Evolutionary conservation across 2,797 vertebrate species (phyloP), one percentile per base, ranked within the genome.

Genomic region (Cichlasoma orientale): DNA sequence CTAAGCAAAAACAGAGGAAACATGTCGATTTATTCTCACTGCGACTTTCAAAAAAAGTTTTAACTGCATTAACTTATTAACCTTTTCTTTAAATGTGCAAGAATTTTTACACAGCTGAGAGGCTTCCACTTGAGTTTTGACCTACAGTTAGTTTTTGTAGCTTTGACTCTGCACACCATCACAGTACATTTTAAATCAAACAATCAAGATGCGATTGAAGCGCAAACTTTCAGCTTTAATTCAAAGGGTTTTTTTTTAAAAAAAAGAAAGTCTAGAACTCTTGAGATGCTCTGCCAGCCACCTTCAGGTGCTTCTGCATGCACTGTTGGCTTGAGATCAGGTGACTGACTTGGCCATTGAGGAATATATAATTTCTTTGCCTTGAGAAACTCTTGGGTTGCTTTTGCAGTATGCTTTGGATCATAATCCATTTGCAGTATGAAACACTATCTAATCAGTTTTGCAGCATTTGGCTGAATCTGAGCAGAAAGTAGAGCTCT

Each of bases 1-100:
- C 94, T 95, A 23, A 21, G 55, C 36, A 0, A 50, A 18, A 78
- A 75, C 4, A 58, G 12, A 52, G 13, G 31, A 78, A 23, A 23
- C 1, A 5, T 10, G 10, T 31, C 53, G 13, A 63, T 61, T 70
- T 52, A 13, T 12, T 36, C 68, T 56, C 21, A 41, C 47, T 52
- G 18, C 47, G 63, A 47, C 5, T 47, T 66, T 66, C 41, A 66
- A 56, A 44, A 52, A n/a, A n/a, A 7, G 36, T 21, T 12, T 16
- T 29, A 50, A 1, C 3, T 23, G 0, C 10, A 11, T 76, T 2
- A 57, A 23, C 3, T 19, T 21, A 41, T 52, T 18, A 50, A 36
- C 19, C 21, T 56, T 36, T 47, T 21, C 14, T 19, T 50, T 68
- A 29, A 0, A 50, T 2, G 0, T 50, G 25, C 10, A 68, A n/a